Percentiles rank a stretch among this genome's conserved stretches.
Evolutionary conservation across 2,797 vertebrate species (phyloP).

Genomic region (Synanceia verrucosa): DNA sequence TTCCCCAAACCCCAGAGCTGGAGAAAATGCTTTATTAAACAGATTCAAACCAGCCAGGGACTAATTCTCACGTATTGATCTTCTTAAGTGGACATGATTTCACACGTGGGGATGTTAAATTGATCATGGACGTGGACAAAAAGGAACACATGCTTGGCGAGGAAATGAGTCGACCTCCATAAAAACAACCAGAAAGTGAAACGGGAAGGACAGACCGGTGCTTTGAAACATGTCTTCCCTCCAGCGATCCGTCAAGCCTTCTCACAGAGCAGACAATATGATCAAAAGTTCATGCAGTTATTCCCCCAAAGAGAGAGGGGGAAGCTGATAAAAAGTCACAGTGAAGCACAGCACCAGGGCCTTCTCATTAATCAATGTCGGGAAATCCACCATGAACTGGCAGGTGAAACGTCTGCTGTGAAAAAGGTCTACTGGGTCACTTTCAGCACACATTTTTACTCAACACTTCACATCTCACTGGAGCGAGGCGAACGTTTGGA

Average conservation of each 20-base stretch:
- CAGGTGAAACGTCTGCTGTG: not conserved
- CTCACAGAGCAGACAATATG: conserved; percentile 24
- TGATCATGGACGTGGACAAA: not conserved
- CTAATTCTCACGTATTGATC: conserved; percentile 28
- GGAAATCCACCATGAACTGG: not conserved
- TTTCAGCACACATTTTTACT: no score
- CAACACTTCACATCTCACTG: not conserved
- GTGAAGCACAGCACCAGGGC: no score
- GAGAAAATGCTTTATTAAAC: conserved; percentile 5
- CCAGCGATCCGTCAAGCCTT: conserved; percentile 31
- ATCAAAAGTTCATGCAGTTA: no score
- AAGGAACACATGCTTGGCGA: conserved; percentile 49
- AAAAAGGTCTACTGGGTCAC: not conserved
- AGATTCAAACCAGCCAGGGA: conserved; percentile 2
- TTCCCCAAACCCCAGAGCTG: not conserved
- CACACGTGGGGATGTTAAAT: conserved; percentile 24
- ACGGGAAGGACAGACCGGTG: conserved; percentile 15
- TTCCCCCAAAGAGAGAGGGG: no score
- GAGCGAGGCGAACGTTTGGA: not conserved
- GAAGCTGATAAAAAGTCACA: no score
- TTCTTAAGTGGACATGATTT: conserved; percentile 47
- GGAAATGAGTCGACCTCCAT: conserved; percentile 19
- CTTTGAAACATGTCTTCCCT: conserved; percentile 47
- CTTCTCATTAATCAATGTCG: not conserved
- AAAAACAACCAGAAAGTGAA: conserved; percentile 32